Percentiles rank a stretch among this genome's conserved stretches.
phyloP scores from a whole-genome alignment of 2,797 vertebrate species.

The Pseudomugil tenellus region DNA sequence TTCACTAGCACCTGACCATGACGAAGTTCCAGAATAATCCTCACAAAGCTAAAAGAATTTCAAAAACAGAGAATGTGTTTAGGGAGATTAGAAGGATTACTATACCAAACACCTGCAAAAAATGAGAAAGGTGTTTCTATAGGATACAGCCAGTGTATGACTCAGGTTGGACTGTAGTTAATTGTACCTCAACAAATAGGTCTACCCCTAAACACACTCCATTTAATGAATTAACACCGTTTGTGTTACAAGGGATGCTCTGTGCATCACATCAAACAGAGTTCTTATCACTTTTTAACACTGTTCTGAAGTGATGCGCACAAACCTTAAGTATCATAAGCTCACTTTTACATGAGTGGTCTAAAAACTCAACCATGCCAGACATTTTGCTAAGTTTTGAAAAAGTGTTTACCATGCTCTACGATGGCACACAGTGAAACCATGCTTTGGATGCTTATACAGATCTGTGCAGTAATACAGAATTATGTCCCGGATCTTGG shows the following conservation, averaged over 20 bases:
- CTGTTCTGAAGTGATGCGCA: conserved; percentile 27
- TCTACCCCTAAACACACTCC: not conserved
- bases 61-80: conserved; percentile 7
- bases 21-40: conserved; percentile 6
- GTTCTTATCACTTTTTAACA: conserved; percentile 30
- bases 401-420: conserved; percentile 42
- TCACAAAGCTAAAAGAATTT: conserved; percentile 8
- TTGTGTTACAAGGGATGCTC: conserved; percentile 20
- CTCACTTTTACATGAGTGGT: conserved; percentile 39
- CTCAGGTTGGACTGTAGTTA: conserved; percentile 4
- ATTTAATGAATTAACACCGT: not conserved
- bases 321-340: conserved; percentile 12
- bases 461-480: conserved; percentile 60
- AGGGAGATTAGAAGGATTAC: conserved; percentile 38
- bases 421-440: conserved; percentile 59
- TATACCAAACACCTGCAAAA: conserved; percentile 9
- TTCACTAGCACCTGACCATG: conserved; percentile 2
- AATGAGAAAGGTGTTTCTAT: conserved; percentile 32
- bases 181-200: conserved; percentile 8
- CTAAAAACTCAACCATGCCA: conserved; percentile 43
- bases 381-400: conserved; percentile 44
- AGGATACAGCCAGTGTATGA: conserved; percentile 2
- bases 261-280: conserved; percentile 7
- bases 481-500: conserved; percentile 60
- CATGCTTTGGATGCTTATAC: conserved; percentile 61